Percentiles rank a stretch among this genome's conserved stretches.
These are phyloP conservation scores for Eustalomyia histrio DNA, from an alignment of 2,888 invertebrate species.

Conservation along the genomic window DNA sequence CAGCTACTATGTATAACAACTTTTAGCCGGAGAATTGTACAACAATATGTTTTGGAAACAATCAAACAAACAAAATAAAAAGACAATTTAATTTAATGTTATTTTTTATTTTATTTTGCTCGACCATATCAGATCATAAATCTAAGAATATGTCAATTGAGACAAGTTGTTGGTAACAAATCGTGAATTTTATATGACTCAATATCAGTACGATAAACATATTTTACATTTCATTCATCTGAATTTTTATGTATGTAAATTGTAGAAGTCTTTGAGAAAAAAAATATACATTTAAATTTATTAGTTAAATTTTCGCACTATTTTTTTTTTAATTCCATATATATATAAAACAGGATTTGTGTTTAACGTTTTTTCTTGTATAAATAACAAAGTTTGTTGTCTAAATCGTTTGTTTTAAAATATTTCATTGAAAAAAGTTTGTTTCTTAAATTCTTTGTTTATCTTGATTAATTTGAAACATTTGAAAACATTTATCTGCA, in stretches of 20 bases:
- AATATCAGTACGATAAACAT: slow-evolving; percentile 20
- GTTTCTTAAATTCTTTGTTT: slow-evolving; percentile 38
- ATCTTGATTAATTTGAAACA: not conserved
- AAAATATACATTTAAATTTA: not conserved
- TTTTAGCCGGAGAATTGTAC: not conserved
- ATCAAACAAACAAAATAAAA: not conserved
- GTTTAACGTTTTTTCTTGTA: too few species aligned
- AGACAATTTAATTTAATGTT: slow-evolving; percentile 38
- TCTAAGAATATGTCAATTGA: slow-evolving; percentile 46
- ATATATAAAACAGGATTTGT: too few species aligned
- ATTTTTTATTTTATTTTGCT: too few species aligned
- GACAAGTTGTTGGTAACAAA: slow-evolving; percentile 51
- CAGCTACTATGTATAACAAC: not conserved
- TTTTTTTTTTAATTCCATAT: too few species aligned
- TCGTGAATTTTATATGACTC: slow-evolving; percentile 47
- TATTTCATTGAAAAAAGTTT: not conserved
- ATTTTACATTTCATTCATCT: slow-evolving; percentile 30
- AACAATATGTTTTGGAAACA: too few species aligned
- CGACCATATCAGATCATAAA: slow-evolving; percentile 51
- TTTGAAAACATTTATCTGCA: not conserved
- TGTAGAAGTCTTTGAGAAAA: not conserved
- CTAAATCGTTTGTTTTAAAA: slow-evolving; percentile 33
- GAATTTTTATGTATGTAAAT: not conserved
- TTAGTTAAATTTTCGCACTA: slow-evolving; percentile 12
- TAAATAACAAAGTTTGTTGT: slow-evolving; percentile 18